Percentiles rank a stretch among this genome's conserved stretches.
Evolutionary conservation across 2,888 invertebrate species (phyloP).

Genomic region (Leptopilina drosophilae): DNA sequence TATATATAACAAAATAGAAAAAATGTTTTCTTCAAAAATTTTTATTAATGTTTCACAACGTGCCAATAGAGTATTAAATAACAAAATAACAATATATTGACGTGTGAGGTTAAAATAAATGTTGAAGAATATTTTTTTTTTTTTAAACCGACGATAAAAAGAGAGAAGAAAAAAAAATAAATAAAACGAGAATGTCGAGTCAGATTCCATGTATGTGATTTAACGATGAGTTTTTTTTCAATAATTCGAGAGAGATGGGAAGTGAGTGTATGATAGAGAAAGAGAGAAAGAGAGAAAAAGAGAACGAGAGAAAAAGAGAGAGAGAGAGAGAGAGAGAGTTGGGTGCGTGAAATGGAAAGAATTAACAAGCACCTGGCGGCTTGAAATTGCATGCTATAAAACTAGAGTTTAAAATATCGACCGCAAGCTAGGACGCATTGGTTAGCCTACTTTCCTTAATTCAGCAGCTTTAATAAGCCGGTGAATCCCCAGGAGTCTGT

Average conservation of each 20-base stretch:
- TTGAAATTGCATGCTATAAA: constrained; percentile 23
- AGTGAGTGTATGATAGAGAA: too few relatives aligned
- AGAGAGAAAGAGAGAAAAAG: too few relatives aligned
- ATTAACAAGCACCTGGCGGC: constrained; percentile 30
- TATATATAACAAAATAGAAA: too few relatives aligned
- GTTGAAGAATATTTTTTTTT: neutral
- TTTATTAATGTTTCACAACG: too few relatives aligned
- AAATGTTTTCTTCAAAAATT: too few relatives aligned
- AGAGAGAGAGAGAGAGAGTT: neutral
- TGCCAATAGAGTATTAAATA: too few relatives aligned
- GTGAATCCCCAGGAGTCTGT: neutral
- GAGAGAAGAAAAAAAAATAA: too few relatives aligned
- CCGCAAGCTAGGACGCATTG: constrained; percentile 24
- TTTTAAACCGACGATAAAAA: neutral
- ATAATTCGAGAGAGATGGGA: neutral
- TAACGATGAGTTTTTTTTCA: neutral
- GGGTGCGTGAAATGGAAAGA: constrained; percentile 20
- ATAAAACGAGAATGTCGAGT: neutral
- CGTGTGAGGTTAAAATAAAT: too few relatives aligned
- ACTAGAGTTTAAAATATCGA: constrained; percentile 38
- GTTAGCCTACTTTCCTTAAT: constrained; percentile 39
- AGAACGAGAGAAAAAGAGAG: neutral
- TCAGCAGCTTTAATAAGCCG: constrained; percentile 22
- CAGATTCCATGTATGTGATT: neutral
- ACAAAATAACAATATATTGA: too few relatives aligned